These are phyloP conservation scores for Campaea margaritaria DNA, from an alignment of 2,888 invertebrate genomes.

Conservation along the genomic window DNA sequence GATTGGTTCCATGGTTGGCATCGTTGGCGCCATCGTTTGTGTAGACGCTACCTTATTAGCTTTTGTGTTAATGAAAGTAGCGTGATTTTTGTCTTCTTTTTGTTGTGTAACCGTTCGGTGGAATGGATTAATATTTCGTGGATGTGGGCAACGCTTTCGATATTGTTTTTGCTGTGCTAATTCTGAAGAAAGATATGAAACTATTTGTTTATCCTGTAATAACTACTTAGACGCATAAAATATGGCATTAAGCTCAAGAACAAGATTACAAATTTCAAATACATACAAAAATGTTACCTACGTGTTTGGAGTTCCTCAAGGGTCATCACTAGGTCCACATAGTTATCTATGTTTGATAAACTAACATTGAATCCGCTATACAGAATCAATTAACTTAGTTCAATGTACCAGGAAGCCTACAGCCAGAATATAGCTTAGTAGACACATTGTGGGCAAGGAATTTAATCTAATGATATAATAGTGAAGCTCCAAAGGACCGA, in stretches of 20 bases:
- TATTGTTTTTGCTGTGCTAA: background rate
- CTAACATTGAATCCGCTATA: constrained; percentile 8
- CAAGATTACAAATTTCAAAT: too few relatives aligned
- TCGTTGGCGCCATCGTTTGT: constrained; percentile 32
- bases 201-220: too few relatives aligned
- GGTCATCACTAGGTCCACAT: constrained; percentile 10
- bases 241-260: too few relatives aligned
- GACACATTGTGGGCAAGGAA: constrained; percentile 23
- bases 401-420: constrained; percentile 11
- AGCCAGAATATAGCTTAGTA: constrained; percentile 1
- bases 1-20: constrained; percentile 26
- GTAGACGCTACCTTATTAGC: constrained; percentile 28
- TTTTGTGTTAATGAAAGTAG: constrained; percentile 34
- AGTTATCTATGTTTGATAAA: constrained; percentile 1
- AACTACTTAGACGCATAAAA: too few relatives aligned
- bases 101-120: constrained; percentile 24
- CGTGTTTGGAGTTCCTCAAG: constrained; percentile 2
- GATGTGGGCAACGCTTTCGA: background rate
- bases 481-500: constrained; percentile 28
- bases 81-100: constrained; percentile 28
- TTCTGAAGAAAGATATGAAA: too few relatives aligned
- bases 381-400: constrained; percentile 25
- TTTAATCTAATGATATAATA: constrained; percentile 42
- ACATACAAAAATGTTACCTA: too few relatives aligned
- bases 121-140: background rate